These are phyloP conservation scores for Falco novaeseelandiae DNA, from an alignment of 2,797 vertebrate species.

Conservation along the genomic window DNA sequence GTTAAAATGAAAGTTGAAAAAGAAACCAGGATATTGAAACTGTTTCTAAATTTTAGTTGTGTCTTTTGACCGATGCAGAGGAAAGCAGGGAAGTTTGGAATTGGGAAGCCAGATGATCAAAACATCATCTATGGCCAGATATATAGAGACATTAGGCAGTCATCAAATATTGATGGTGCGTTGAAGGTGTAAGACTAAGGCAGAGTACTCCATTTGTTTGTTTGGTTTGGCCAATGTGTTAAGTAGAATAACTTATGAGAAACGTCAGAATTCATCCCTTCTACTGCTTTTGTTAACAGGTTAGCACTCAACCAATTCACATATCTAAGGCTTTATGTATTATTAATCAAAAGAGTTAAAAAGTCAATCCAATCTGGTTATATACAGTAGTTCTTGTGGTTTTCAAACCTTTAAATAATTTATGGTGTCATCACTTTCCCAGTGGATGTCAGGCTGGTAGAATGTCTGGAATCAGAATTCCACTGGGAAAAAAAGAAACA, in stretches of 20 bases:
- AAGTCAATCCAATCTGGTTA: conserved; percentile 83
- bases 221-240: conserved; percentile 68
- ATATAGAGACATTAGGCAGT: conserved; percentile 52
- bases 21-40: neutral
- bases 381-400: conserved; percentile 77
- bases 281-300: conserved; percentile 74
- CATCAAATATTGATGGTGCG: conserved; percentile 79
- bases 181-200: conserved; percentile 52
- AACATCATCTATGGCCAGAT: conserved; percentile 38
- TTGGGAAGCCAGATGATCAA: conserved; percentile 22
- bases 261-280: conserved; percentile 69
- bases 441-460: conserved; percentile 74
- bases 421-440: conserved; percentile 79
- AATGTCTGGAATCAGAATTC: conserved; percentile 76
- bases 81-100: neutral
- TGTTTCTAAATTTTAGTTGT: neutral
- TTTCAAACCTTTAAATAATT: conserved; percentile 83
- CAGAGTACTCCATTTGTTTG: conserved; percentile 58
- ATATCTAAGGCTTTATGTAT: conserved; percentile 74
- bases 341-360: conserved; percentile 84
- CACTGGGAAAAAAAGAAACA: conserved; percentile 65
- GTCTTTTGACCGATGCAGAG: neutral
- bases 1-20: neutral
- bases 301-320: conserved; percentile 75
- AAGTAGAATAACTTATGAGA: conserved; percentile 73